Percentiles rank a stretch among this genome's conserved stretches.
These are phyloP conservation scores for Brachionus koreanus DNA, from an alignment of 1,140 invertebrate genomes.

Conservation along the genomic window DNA sequence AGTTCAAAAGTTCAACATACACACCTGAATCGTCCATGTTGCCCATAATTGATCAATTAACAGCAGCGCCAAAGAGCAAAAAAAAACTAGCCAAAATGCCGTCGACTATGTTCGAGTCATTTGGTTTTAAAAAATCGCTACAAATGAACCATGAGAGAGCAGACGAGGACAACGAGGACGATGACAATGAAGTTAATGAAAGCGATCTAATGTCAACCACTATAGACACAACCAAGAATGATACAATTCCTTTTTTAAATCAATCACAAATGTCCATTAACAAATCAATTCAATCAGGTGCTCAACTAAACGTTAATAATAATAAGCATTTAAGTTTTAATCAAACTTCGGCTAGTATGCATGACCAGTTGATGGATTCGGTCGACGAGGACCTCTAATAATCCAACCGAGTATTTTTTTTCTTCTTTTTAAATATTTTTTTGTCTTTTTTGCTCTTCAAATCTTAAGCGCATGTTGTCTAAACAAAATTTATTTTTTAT, in stretches of 20 bases:
- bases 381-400: conserved; percentile 40
- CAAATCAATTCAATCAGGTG: background rate
- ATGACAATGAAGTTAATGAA: background rate
- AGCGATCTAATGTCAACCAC: conserved; percentile 14
- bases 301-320: background rate
- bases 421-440: background rate
- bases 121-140: background rate
- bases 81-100: background rate
- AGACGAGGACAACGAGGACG: background rate
- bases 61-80: conserved; percentile 21
- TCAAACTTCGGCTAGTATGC: background rate
- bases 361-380: conserved; percentile 40
- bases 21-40: background rate
- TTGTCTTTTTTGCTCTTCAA: background rate
- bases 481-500: no score
- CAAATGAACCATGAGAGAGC: background rate
- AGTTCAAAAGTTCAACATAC: conserved; percentile 22
- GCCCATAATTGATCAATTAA: background rate
- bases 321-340: conserved; percentile 11
- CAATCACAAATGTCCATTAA: conserved; percentile 34
- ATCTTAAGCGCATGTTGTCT: no score
- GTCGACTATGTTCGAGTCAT: background rate
- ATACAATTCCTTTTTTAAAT: conserved; percentile 36
- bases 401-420: background rate
- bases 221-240: conserved; percentile 32